A percentile compares a stretch with the other conserved stretches of the same genome.
Evolutionary conservation across 1,140 invertebrate genomes (phyloP).

Genomic region (Leucophenga varia): DNA sequence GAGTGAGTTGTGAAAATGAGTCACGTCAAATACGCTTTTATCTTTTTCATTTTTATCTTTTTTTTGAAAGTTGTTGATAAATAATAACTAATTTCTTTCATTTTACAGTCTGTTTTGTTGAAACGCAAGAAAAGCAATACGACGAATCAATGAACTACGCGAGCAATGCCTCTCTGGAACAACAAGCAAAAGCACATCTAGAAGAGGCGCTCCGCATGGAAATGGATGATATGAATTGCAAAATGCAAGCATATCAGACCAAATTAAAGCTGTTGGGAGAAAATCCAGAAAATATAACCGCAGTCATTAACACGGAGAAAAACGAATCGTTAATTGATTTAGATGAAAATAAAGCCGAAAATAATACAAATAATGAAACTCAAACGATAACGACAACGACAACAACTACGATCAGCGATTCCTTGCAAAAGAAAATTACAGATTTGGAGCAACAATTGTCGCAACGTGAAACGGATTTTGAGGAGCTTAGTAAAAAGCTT

Average conservation of each 20-base stretch:
- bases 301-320: slow-evolving; percentile 12
- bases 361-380: not conserved
- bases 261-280: slow-evolving; percentile 66
- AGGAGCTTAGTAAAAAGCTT: slow-evolving; percentile 55
- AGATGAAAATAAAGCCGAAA: slow-evolving; percentile 30
- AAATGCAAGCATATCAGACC: slow-evolving; percentile 79
- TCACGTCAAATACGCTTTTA: no score
- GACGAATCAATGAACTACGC: slow-evolving; percentile 80
- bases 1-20: slow-evolving; percentile 56
- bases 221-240: slow-evolving; percentile 86
- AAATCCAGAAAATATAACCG: slow-evolving; percentile 41
- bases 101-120: slow-evolving; percentile 66
- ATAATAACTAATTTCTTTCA: not conserved
- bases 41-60: slow-evolving; percentile 9
- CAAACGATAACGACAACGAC: slow-evolving; percentile 6
- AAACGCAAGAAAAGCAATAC: slow-evolving; percentile 85
- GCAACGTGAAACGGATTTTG: slow-evolving; percentile 42
- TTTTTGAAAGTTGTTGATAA: not conserved
- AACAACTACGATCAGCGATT: not conserved
- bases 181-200: slow-evolving; percentile 87
- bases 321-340: slow-evolving; percentile 55
- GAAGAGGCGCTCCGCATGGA: slow-evolving; percentile 84
- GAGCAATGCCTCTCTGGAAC: slow-evolving; percentile 85
- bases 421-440: no score
- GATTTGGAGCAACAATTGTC: slow-evolving; percentile 30